phyloP scores from a whole-genome alignment of 2,113 vertebrate genomes.

The Hippocampus guttulatus region DNA sequence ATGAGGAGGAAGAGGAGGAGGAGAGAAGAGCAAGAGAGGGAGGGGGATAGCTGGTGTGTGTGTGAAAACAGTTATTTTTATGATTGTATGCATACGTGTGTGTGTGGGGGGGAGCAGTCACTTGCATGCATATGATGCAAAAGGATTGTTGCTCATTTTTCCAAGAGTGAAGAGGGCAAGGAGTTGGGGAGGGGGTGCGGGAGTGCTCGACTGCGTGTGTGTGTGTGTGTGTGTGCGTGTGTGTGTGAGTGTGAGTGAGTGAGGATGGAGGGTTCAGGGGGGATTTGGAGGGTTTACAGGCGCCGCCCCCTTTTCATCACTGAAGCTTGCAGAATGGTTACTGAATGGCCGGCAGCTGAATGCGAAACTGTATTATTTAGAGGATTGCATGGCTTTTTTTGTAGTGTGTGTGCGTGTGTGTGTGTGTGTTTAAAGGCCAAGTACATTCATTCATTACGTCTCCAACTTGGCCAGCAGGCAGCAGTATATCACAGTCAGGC shows the following conservation, averaged over 20 bases:
- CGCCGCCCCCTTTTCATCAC: conserved; percentile 71
- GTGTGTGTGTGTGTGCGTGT: conserved; percentile 9
- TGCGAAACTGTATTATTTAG: conserved; percentile 32
- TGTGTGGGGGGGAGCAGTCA: conserved; percentile 21
- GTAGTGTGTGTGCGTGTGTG: neutral
- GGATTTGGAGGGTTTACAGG: conserved; percentile 38
- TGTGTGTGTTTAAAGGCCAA: too few relatives aligned
- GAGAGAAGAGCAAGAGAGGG: conserved; percentile 30
- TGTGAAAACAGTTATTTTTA: conserved; percentile 20
- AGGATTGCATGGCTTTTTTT: neutral
- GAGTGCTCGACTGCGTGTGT: too few relatives aligned
- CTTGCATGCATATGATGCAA: conserved; percentile 24
- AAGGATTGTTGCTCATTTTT: conserved; percentile 1
- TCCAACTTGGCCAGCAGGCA: too few relatives aligned
- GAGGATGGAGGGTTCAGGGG: conserved; percentile 1
- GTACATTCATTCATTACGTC: too few relatives aligned
- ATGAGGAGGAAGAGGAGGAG: conserved; percentile 14
- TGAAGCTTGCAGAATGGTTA: conserved; percentile 62
- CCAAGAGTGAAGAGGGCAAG: conserved; percentile 20
- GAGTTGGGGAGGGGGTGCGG: neutral
- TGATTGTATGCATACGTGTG: neutral
- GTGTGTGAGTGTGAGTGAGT: conserved; percentile 17
- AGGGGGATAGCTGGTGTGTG: conserved; percentile 1
- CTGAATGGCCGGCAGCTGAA: conserved; percentile 42
- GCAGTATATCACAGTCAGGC: too few relatives aligned